Conservation (phyloP, 2,888 invertebrate genomes). For the Micropterix aruncella region DNA sequence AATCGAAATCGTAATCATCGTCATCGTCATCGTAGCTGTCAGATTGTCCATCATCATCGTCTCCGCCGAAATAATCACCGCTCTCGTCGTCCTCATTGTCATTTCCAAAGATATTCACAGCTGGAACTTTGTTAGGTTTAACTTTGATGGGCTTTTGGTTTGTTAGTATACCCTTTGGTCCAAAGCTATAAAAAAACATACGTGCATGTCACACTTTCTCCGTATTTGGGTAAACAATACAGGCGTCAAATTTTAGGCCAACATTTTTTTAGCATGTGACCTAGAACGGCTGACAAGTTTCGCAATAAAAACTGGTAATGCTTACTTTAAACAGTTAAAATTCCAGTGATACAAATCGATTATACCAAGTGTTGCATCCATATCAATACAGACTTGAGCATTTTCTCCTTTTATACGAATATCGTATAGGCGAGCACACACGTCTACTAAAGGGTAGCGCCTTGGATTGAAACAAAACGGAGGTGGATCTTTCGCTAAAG, state of each 20-base stretch:
- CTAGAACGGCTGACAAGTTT: no score
- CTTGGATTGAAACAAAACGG: conserved; percentile 59
- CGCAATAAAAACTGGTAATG: no score
- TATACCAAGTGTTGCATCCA: conserved; percentile 50
- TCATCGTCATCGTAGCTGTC: conserved; percentile 9
- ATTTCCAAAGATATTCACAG: conserved; percentile 27
- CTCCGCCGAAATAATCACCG: conserved; percentile 21
- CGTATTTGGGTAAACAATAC: no score
- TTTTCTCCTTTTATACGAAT: conserved; percentile 66
- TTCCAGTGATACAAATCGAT: conserved; percentile 42
- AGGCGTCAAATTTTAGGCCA: no score
- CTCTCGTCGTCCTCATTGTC: conserved; percentile 18
- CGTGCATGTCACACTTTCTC: no score
- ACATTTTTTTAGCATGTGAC: no score
- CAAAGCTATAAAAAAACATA: no score
- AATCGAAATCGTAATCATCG: no score
- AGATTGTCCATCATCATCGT: conserved; percentile 18
- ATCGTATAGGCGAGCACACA: conserved; percentile 67
- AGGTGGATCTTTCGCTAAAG: conserved; percentile 54
- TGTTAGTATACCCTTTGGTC: conserved; percentile 29
- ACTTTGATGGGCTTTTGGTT: conserved; percentile 26
- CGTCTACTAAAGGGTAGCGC: conserved; percentile 49
- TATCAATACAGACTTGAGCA: conserved; percentile 63
- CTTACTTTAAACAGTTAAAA: conserved; percentile 34
- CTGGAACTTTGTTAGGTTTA: conserved; percentile 22